Evolutionary conservation across 1,140 invertebrate species (phyloP).

Genomic region (Bombus pascuorum): DNA sequence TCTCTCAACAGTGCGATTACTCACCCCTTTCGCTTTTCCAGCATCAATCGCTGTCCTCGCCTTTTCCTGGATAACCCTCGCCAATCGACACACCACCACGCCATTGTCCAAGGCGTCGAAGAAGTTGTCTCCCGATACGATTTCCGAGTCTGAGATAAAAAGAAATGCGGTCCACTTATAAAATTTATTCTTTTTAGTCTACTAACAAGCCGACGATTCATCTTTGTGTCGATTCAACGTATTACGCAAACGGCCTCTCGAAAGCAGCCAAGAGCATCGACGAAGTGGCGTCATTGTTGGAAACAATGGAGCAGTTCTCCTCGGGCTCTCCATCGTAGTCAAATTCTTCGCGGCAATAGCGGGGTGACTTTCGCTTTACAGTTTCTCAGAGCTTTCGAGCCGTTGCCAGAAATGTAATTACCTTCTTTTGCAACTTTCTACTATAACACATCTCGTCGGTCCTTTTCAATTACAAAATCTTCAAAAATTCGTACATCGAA

Average conservation of each 20-base stretch:
- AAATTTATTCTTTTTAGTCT: background rate
- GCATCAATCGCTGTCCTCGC: conserved; percentile 86
- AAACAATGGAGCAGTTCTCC: conserved; percentile 32
- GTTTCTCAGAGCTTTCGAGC: background rate
- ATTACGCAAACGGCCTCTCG: conserved; percentile 31
- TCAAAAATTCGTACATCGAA: background rate
- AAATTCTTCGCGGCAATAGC: background rate
- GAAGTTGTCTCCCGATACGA: conserved; percentile 90
- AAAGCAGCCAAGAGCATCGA: conserved; percentile 40
- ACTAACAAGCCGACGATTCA: background rate
- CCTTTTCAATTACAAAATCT: no score
- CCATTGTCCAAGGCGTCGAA: conserved; percentile 91
- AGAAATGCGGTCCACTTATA: background rate
- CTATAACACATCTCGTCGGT: no score
- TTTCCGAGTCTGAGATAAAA: conserved; percentile 86
- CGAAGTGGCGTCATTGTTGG: conserved; percentile 35
- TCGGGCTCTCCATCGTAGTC: background rate
- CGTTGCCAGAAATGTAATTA: no score
- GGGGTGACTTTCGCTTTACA: conserved; percentile 31
- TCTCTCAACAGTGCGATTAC: conserved; percentile 51
- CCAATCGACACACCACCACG: conserved; percentile 90
- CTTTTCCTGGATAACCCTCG: conserved; percentile 88
- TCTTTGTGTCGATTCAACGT: background rate
- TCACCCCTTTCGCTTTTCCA: conserved; percentile 86
- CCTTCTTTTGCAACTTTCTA: no score